These are phyloP conservation scores for Holotrichia oblita DNA, from an alignment of 1,140 invertebrate genomes.

Conservation along the genomic window DNA sequence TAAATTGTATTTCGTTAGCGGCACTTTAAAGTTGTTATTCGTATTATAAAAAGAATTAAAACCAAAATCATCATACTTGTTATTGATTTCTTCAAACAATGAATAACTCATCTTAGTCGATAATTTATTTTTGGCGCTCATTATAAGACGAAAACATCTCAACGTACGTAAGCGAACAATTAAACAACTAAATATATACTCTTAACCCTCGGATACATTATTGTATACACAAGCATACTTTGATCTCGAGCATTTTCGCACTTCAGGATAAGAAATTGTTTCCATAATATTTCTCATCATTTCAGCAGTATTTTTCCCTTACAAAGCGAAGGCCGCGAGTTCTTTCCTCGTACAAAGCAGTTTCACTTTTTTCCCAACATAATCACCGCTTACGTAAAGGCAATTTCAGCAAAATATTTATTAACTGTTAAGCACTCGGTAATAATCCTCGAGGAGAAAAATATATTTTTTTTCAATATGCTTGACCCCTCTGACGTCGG, in stretches of 20 bases:
- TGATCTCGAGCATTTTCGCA: background rate
- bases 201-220: background rate
- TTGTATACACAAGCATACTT: background rate
- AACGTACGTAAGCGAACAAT: conserved; percentile 6
- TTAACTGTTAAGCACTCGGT: background rate
- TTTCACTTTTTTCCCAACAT: background rate
- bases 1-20: too few relatives aligned
- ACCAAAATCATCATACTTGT: too few relatives aligned
- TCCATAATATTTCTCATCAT: background rate
- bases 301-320: background rate
- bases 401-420: conserved; percentile 2
- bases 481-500: background rate
- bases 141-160: background rate
- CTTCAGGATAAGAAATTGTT: background rate
- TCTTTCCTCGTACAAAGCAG: background rate
- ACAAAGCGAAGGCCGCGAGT: background rate
- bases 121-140: conserved; percentile 8
- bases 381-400: background rate
- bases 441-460: background rate
- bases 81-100: too few relatives aligned
- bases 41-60: too few relatives aligned
- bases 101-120: background rate
- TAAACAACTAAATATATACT: background rate
- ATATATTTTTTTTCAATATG: background rate
- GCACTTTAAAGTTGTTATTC: too few relatives aligned